phyloP scores from a whole-genome alignment of 2,113 vertebrate species.

The Tenebrosternarchus preto region DNA sequence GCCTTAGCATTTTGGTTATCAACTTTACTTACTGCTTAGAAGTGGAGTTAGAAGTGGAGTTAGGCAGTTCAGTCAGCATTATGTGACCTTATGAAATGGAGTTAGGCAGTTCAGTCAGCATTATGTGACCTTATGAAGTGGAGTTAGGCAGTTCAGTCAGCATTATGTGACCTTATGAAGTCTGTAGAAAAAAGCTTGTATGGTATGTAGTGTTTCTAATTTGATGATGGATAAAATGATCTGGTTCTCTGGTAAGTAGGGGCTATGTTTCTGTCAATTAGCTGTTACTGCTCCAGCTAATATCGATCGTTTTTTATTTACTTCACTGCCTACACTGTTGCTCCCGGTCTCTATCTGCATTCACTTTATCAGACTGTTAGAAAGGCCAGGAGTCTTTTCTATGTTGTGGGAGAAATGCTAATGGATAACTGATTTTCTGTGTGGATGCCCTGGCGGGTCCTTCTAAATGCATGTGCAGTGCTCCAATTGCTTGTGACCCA shows the following conservation, averaged over 20 bases:
- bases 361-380: constrained; percentile 28
- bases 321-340: not conserved
- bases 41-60: too few species aligned
- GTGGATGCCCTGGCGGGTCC: constrained; percentile 7
- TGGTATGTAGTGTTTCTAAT: constrained; percentile 21
- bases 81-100: too few species aligned
- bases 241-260: not conserved
- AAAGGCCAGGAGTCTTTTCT: constrained; percentile 13
- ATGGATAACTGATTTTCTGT: constrained; percentile 28
- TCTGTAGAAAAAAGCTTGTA: constrained; percentile 4
- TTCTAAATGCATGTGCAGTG: constrained; percentile 20
- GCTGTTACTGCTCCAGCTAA: constrained; percentile 14
- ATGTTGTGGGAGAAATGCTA: constrained; percentile 29
- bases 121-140: too few species aligned
- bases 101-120: too few species aligned
- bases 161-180: constrained; percentile 6
- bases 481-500: constrained; percentile 14
- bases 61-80: too few species aligned
- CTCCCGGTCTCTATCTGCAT: constrained; percentile 20
- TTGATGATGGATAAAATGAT: constrained; percentile 31
- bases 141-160: constrained; percentile 12
- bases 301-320: constrained; percentile 27
- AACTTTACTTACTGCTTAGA: constrained; percentile 7
- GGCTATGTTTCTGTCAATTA: constrained; percentile 34
- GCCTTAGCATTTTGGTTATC: not conserved